Evolutionary conservation across 2,113 vertebrate species (phyloP).

Genomic region (Nanger granti): DNA sequence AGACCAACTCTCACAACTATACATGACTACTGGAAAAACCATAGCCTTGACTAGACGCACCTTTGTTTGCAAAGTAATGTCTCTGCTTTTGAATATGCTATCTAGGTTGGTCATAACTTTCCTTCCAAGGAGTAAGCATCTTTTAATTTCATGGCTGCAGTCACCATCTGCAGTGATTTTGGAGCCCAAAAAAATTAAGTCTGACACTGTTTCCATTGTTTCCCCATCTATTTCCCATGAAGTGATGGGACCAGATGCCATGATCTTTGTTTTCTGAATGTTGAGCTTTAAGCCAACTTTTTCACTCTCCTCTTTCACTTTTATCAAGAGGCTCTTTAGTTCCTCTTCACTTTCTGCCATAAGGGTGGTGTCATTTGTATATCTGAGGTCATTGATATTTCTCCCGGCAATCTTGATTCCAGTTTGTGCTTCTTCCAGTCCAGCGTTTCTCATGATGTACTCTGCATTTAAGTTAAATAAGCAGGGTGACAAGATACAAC

Average conservation of each 20-base stretch:
- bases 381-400: too few relatives aligned
- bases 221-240: background rate
- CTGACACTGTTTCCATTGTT: background rate
- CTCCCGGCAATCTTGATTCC: too few relatives aligned
- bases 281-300: background rate
- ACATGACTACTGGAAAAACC: background rate
- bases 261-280: background rate
- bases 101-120: background rate
- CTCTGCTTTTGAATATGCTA: background rate
- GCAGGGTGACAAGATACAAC: background rate
- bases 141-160: background rate
- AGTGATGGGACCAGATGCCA: background rate
- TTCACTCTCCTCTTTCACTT: too few relatives aligned
- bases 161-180: background rate
- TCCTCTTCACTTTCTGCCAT: too few relatives aligned
- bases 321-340: too few relatives aligned
- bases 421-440: background rate
- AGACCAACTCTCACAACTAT: background rate
- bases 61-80: background rate
- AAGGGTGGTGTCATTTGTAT: too few relatives aligned
- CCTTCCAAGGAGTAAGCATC: background rate
- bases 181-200: background rate
- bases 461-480: background rate
- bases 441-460: background rate
- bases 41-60: background rate